These are phyloP conservation scores for Byasa hedistus DNA, from an alignment of 2,888 invertebrate genomes.

Conservation along the genomic window DNA sequence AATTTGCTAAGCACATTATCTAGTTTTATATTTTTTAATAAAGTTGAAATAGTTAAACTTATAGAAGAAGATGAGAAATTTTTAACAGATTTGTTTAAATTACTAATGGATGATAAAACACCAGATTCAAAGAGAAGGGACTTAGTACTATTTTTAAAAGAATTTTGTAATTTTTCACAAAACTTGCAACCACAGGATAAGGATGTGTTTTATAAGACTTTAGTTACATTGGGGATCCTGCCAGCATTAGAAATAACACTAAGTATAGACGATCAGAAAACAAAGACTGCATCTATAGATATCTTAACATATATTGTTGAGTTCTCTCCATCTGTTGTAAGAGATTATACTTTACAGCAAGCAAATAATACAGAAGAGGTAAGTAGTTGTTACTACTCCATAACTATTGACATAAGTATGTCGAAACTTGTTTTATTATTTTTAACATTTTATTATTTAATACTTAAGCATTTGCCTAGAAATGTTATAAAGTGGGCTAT, in stretches of 20 bases:
- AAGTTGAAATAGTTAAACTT: conserved; percentile 98
- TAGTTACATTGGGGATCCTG: conserved; percentile 92
- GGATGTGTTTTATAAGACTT: conserved; percentile 97
- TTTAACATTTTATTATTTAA: no score
- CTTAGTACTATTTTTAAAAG: conserved; percentile 97
- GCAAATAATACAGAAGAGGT: conserved; percentile 93
- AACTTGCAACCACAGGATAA: conserved; percentile 98
- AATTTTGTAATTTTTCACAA: conserved; percentile 99
- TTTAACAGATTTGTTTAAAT: conserved; percentile 95
- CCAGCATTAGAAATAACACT: conserved; percentile 94
- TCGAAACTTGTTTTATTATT: no score
- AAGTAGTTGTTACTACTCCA: conserved; percentile 37
- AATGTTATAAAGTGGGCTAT: no score
- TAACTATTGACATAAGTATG: not conserved
- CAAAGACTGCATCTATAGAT: conserved; percentile 98
- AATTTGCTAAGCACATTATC: conserved; percentile 98
- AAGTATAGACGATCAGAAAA: conserved; percentile 94
- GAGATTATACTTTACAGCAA: conserved; percentile 98
- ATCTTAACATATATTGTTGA: conserved; percentile 99
- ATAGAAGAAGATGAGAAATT: conserved; percentile 99
- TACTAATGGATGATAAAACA: conserved; percentile 94
- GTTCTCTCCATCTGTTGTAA: conserved; percentile 97
- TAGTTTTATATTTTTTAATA: conserved; percentile 99
- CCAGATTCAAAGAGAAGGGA: conserved; percentile 92
- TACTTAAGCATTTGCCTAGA: no score